Evolutionary conservation across 2,797 vertebrate species (phyloP).

Genomic region (Urocyon cinereoargenteus): DNA sequence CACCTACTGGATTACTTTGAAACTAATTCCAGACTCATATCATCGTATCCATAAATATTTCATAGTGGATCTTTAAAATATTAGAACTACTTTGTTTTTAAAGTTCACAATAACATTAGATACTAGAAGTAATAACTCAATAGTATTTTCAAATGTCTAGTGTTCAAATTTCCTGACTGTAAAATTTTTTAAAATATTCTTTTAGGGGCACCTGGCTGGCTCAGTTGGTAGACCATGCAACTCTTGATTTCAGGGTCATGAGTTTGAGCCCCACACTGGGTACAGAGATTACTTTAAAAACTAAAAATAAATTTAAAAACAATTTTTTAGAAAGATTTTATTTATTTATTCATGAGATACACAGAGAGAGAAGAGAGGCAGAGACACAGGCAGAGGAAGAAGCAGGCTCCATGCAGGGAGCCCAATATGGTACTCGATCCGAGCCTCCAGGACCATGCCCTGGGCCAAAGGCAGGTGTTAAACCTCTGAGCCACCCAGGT

Average conservation of each 20-base stretch:
- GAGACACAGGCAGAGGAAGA: no score
- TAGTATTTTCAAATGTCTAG: not conserved
- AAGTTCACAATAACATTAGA: constrained; percentile 20
- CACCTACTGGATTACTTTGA: not conserved
- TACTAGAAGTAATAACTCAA: not conserved
- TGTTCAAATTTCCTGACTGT: not conserved
- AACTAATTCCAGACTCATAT: not conserved
- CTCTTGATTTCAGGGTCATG: not conserved
- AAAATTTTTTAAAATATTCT: not conserved
- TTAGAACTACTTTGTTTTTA: constrained; percentile 21
- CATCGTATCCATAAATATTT: not conserved
- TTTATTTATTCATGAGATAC: no score
- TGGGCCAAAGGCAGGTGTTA: no score
- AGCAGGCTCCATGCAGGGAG: no score
- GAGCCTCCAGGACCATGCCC: no score
- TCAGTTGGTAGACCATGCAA: not conserved
- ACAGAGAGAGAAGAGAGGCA: no score
- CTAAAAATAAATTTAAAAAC: not conserved
- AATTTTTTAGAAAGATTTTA: not conserved
- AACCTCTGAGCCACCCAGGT: no score
- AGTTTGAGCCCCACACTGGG: not conserved
- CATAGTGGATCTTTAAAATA: not conserved
- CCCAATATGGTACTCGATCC: no score
- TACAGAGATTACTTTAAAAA: not conserved
- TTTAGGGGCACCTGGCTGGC: not conserved